Evolutionary conservation across 2,888 invertebrate genomes (phyloP).

Genomic region (Acronicta alni): DNA sequence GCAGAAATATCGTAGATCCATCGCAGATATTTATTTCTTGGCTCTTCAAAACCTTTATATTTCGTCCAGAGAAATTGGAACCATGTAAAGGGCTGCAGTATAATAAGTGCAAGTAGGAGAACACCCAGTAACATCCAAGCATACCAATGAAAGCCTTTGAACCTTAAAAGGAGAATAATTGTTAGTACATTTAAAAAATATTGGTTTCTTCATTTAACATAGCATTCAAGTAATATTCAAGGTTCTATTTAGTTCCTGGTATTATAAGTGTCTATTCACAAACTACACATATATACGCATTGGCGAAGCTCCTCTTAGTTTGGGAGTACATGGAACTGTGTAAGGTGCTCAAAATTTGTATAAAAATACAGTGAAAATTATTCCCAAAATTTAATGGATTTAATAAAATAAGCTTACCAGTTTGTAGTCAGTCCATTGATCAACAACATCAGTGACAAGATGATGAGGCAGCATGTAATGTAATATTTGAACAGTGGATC

Average conservation of each 20-base stretch:
- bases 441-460: conserved; percentile 72
- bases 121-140: conserved; percentile 68
- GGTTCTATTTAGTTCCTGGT: no score
- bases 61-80: conserved; percentile 92
- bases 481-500: conserved; percentile 96
- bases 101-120: conserved; percentile 70
- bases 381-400: no score
- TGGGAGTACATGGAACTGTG: no score
- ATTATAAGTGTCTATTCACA: no score
- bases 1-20: conserved; percentile 90
- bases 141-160: conserved; percentile 73
- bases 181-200: background rate
- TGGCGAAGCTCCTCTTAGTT: no score
- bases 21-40: conserved; percentile 85
- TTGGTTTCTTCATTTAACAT: no score
- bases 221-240: no score
- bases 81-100: conserved; percentile 93
- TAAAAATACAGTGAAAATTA: no score
- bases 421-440: conserved; percentile 81
- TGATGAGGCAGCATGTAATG: conserved; percentile 79
- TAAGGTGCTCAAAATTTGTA: no score
- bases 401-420: conserved; percentile 80
- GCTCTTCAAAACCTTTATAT: conserved; percentile 86
- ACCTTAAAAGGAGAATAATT: conserved; percentile 65
- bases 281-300: no score